These are phyloP conservation scores for Megathymus violae DNA, from an alignment of 1,140 invertebrate species.

Conservation along the genomic window DNA sequence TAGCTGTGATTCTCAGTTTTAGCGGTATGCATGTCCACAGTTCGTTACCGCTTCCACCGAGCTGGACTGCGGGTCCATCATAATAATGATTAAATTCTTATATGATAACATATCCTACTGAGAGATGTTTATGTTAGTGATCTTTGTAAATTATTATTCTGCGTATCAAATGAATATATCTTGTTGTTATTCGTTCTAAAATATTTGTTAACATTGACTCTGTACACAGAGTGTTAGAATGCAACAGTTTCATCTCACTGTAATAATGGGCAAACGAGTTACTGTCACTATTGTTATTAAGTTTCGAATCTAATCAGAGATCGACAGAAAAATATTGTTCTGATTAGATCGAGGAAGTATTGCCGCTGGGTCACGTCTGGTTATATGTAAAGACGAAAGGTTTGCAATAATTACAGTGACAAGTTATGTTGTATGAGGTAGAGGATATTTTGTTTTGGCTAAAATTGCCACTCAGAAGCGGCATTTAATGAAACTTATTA, in stretches of 20 bases:
- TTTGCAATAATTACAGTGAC: not conserved
- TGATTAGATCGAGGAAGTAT: not conserved
- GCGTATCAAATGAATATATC: not conserved
- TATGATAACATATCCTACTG: not conserved
- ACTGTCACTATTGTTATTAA: not conserved
- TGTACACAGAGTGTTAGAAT: too few species aligned
- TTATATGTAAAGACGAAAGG: not conserved
- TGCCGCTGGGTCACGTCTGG: not conserved
- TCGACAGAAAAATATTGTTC: not conserved
- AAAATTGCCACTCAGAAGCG: too few species aligned
- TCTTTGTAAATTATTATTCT: not conserved
- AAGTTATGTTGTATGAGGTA: too few species aligned
- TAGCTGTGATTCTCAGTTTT: too few species aligned
- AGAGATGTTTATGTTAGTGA: not conserved
- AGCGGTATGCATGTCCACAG: too few species aligned
- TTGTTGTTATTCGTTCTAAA: too few species aligned
- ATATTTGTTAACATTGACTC: too few species aligned
- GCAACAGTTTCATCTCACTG: too few species aligned
- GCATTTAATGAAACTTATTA: too few species aligned
- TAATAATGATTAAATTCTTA: slow-evolving; percentile 17
- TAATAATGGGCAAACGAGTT: not conserved
- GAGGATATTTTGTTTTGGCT: too few species aligned
- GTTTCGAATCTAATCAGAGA: not conserved
- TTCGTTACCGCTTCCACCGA: too few species aligned
- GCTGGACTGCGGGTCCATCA: not conserved